phyloP scores from a whole-genome alignment of 2,113 vertebrate species.

The Clarias gariepinus region DNA sequence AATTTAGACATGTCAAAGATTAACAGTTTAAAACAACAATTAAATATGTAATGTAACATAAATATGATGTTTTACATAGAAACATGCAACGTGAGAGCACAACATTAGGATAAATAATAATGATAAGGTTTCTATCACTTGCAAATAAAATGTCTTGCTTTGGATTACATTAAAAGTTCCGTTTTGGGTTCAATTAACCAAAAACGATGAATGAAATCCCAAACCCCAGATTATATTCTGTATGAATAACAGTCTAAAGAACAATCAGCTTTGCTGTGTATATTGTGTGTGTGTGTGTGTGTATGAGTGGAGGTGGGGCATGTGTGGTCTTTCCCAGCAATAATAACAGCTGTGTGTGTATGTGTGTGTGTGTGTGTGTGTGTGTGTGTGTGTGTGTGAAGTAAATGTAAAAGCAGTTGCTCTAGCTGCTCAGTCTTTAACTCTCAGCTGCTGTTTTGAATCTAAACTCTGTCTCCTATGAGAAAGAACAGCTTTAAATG shows the following conservation, averaged over 20 bases:
- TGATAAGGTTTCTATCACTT: background rate
- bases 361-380: background rate
- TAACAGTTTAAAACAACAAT: background rate
- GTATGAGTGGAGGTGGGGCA: too few species aligned
- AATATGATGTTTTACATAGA: too few species aligned
- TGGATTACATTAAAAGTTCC: background rate
- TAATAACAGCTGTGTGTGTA: background rate
- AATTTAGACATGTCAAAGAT: too few species aligned
- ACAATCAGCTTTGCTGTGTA: conserved; percentile 23
- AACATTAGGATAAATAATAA: background rate
- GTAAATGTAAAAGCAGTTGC: conserved; percentile 45
- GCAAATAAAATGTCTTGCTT: background rate
- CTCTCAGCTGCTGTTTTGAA: conserved; percentile 46
- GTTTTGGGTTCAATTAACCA: background rate
- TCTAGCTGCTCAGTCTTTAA: conserved; percentile 36
- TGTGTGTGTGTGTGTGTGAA: conserved; percentile 35
- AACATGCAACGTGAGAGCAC: background rate
- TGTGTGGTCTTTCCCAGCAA: too few species aligned
- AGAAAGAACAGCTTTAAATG: conserved; percentile 79
- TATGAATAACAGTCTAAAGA: background rate
- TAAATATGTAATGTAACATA: too few species aligned
- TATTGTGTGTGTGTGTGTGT: background rate
- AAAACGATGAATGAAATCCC: conserved; percentile 2
- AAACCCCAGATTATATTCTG: background rate
- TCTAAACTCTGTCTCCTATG: conserved; percentile 66